Conservation (phyloP, 2,113 vertebrate species). For the Aleadryas rufinucha region DNA sequence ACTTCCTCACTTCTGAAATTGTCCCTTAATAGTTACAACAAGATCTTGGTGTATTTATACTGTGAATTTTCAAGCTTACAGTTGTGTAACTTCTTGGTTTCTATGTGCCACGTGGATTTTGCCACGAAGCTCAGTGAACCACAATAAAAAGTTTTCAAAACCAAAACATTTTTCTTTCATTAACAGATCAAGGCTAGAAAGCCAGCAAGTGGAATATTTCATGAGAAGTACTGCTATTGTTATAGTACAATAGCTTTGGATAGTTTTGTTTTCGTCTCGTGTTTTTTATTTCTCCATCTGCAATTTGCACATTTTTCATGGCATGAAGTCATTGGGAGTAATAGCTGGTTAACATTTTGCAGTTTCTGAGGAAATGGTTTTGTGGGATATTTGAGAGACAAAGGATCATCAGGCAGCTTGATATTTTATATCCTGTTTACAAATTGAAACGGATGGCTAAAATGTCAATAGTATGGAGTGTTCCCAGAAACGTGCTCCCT, state of each 20-base stretch:
- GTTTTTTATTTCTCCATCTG: slow-evolving; percentile 14
- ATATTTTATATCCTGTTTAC: slow-evolving; percentile 5
- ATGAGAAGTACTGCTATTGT: neutral
- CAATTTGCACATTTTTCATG: neutral
- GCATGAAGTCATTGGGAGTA: neutral
- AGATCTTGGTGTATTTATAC: neutral
- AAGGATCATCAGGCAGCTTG: slow-evolving; percentile 14
- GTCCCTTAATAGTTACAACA: neutral
- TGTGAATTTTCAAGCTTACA: neutral
- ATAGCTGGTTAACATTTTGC: neutral
- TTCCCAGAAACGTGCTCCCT: neutral
- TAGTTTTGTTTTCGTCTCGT: neutral
- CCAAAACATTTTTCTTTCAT: neutral
- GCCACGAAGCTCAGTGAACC: neutral
- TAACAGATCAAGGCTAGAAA: neutral
- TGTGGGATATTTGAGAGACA: slow-evolving; percentile 10
- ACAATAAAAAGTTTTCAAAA: neutral
- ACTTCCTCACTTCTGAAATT: neutral
- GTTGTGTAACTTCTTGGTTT: neutral
- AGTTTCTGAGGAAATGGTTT: neutral
- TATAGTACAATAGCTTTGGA: neutral
- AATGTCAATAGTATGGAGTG: neutral
- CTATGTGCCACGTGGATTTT: neutral
- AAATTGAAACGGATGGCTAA: neutral
- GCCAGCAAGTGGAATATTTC: neutral